Conservation (phyloP, 2,113 vertebrate species). For the Mystacornis crossleyi region DNA sequence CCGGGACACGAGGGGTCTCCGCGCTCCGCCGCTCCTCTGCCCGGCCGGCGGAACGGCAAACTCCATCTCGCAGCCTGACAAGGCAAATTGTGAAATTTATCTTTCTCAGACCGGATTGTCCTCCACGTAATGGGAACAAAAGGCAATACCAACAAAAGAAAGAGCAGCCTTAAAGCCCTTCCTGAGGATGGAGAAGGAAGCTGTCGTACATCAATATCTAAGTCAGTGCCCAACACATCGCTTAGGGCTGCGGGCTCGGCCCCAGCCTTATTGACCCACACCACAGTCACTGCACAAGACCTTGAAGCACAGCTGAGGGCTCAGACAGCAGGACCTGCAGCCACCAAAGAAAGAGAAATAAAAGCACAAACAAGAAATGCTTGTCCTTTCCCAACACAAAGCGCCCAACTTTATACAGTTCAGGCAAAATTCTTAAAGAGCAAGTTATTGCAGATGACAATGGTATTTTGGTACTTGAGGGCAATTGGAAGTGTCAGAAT, state of each 20-base stretch:
- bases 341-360: not conserved
- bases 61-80: constrained; percentile 58
- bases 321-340: not conserved
- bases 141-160: not conserved
- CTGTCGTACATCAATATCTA: not conserved
- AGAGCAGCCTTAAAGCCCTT: not conserved
- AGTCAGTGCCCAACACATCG: not conserved
- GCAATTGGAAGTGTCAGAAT: constrained; percentile 5
- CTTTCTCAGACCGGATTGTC: constrained; percentile 7
- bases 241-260: not conserved
- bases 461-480: not conserved
- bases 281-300: not conserved
- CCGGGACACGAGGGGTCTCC: not conserved
- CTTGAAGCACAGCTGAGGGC: not conserved
- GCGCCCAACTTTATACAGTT: accelerated
- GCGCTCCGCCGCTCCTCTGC: not conserved
- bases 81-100: constrained; percentile 60
- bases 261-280: constrained; percentile 17
- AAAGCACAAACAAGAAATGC: not conserved
- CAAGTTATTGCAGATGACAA: not conserved
- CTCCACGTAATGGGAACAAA: constrained; percentile 23
- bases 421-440: not conserved
- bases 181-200: not conserved
- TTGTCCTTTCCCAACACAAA: not conserved
- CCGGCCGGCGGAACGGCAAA: not conserved